These are phyloP conservation scores for Siniperca chuatsi DNA, from an alignment of 2,113 vertebrate species.

Conservation along the genomic window DNA sequence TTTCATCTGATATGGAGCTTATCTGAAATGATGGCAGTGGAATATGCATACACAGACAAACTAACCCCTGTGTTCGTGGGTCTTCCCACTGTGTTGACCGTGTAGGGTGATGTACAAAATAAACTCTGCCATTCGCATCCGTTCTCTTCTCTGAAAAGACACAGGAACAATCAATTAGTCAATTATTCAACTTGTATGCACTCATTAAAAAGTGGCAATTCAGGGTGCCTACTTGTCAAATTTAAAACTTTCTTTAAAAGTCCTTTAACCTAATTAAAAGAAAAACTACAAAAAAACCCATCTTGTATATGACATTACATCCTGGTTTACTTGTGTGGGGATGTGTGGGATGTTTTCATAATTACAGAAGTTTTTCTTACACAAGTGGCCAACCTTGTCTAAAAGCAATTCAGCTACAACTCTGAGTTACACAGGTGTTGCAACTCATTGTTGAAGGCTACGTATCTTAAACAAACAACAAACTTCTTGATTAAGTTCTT, in stretches of 20 bases:
- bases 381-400: neutral
- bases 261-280: neutral
- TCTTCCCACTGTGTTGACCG: constrained; percentile 98
- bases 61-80: constrained; percentile 95
- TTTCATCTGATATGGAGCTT: neutral
- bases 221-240: neutral
- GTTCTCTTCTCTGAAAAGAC: constrained; percentile 92
- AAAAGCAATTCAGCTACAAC: neutral
- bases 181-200: neutral
- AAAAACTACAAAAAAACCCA: too few relatives aligned
- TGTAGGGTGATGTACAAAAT: constrained; percentile 97
- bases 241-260: neutral
- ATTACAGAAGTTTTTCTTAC: neutral
- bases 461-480: neutral
- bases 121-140: constrained; percentile 94
- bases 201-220: neutral
- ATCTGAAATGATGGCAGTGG: neutral
- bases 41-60: constrained; percentile 6
- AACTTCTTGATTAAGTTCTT: neutral
- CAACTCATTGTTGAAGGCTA: neutral
- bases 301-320: neutral
- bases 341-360: neutral
- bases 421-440: neutral
- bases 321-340: neutral
- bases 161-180: neutral